Conservation (phyloP, 2,113 vertebrate species). For the Nerophis lumbriciformis region DNA sequence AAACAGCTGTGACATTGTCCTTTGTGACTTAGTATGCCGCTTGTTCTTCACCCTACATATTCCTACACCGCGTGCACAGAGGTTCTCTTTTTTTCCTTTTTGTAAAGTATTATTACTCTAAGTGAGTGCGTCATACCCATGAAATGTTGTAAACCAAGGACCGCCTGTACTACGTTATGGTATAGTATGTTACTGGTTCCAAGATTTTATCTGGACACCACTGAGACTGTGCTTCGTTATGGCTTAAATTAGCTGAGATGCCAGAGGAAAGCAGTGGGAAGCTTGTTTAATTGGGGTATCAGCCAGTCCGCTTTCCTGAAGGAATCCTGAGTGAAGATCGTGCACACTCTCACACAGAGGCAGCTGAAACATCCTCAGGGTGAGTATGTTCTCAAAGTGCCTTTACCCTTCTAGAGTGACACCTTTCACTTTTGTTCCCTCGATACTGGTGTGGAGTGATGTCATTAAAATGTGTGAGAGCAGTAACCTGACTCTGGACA, state of each 20-base stretch:
- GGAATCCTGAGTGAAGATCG: not conserved
- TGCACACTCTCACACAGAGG: not conserved
- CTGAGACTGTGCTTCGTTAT: not conserved
- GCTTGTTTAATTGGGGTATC: not conserved
- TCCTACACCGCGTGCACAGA: too few species aligned
- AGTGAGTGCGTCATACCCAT: too few species aligned
- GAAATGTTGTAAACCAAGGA: too few species aligned
- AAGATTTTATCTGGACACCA: not conserved
- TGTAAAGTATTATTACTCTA: too few species aligned
- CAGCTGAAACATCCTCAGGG: constrained; percentile 21
- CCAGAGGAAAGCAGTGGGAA: not conserved
- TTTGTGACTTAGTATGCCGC: too few species aligned
- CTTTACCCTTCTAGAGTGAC: constrained; percentile 56
- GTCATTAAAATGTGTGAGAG: constrained; percentile 49
- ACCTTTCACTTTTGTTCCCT: constrained; percentile 38
- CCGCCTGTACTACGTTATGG: not conserved
- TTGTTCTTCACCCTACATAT: too few species aligned
- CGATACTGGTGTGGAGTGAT: constrained; percentile 40
- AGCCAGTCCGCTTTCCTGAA: not conserved
- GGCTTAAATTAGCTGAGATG: not conserved
- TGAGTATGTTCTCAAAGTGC: constrained; percentile 42
- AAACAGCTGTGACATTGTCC: too few species aligned
- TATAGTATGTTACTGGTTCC: not conserved
- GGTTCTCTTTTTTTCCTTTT: too few species aligned
- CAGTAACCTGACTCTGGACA: constrained; percentile 39